Evolutionary conservation across 23 tunicate genomes (phyloP).

Genomic region (Botrylloides violaceus): DNA sequence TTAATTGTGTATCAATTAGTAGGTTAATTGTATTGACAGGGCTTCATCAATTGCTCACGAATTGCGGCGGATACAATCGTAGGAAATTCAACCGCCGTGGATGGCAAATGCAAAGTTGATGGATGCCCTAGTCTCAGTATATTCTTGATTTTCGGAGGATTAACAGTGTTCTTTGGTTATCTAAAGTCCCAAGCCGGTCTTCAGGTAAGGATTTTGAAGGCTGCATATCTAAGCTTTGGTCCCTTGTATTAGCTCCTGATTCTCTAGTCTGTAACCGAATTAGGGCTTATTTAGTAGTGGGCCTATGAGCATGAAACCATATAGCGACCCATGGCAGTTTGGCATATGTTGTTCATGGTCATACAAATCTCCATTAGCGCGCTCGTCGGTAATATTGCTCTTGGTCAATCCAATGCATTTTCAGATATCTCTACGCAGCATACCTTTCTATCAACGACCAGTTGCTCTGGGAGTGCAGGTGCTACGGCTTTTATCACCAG

Average conservation of each 20-base stretch:
- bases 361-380: too few species aligned
- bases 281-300: too few species aligned
- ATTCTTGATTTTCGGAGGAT: slow-evolving; percentile 29
- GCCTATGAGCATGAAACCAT: too few species aligned
- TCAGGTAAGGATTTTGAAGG: slow-evolving; percentile 21
- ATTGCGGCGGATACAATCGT: neutral
- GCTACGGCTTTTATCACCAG: too few species aligned
- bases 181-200: slow-evolving; percentile 50
- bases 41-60: neutral
- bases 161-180: slow-evolving; percentile 37
- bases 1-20: neutral
- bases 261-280: too few species aligned
- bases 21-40: slow-evolving; percentile 27
- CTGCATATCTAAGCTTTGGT: too few species aligned
- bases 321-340: too few species aligned
- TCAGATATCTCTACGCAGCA: slow-evolving; percentile 46
- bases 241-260: too few species aligned
- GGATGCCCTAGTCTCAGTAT: slow-evolving; percentile 44
- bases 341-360: too few species aligned
- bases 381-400: too few species aligned
- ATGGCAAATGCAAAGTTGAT: slow-evolving; percentile 40
- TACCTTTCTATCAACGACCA: slow-evolving; percentile 76
- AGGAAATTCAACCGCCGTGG: slow-evolving; percentile 17
- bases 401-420: too few species aligned
- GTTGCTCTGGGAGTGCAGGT: slow-evolving; percentile 84